Conservation (phyloP, 2,888 invertebrate genomes). For the Stenchaetothrips biformis region DNA sequence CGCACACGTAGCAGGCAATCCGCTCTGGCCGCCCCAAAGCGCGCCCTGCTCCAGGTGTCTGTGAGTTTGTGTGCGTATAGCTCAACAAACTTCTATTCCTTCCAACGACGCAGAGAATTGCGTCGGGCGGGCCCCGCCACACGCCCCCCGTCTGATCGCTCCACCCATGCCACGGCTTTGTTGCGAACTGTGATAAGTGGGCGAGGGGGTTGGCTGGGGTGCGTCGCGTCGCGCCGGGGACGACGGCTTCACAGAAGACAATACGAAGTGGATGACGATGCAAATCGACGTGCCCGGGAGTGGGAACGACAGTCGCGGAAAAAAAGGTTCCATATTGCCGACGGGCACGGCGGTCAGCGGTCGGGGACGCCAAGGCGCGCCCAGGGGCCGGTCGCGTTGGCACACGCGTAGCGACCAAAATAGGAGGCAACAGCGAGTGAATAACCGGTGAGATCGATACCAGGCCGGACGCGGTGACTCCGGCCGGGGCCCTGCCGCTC, state of each 20-base stretch:
- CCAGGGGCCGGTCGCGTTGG: no score
- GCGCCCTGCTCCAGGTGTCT: background rate
- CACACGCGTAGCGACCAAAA: no score
- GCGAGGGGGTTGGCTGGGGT: background rate
- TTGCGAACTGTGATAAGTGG: background rate
- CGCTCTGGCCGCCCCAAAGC: background rate
- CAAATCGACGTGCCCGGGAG: no score
- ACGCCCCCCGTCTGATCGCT: background rate
- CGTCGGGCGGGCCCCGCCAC: background rate
- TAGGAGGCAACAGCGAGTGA: no score
- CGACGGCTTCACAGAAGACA: background rate
- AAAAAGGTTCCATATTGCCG: no score
- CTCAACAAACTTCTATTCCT: background rate
- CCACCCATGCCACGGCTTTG: background rate
- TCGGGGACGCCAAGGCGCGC: no score
- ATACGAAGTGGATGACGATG: background rate
- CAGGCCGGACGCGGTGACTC: no score
- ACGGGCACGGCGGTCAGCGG: no score
- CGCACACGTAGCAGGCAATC: conserved; percentile 19
- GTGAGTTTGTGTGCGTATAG: background rate
- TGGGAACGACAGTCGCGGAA: no score
- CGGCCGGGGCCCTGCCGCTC: no score
- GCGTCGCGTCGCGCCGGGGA: background rate
- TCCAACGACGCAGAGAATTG: conserved; percentile 15
- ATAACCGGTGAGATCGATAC: no score